phyloP scores from a whole-genome alignment of 2,113 vertebrate species.

The Engraulis encrasicolus region DNA sequence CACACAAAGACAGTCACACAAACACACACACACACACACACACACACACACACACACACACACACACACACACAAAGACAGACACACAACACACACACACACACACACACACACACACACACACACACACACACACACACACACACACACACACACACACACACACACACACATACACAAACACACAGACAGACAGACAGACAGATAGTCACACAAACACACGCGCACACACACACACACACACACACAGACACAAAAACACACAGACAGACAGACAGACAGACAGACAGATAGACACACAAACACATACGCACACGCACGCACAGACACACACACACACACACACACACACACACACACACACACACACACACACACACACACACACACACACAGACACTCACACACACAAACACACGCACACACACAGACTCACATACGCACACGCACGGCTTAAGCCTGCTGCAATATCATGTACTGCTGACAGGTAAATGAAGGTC shows the following conservation, averaged over 20 bases:
- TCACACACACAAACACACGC: neutral
- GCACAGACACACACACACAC: neutral
- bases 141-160: neutral
- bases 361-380: neutral
- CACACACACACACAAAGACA: too few species aligned
- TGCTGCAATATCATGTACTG: neutral
- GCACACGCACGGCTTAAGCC: neutral
- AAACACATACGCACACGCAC: neutral
- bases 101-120: neutral
- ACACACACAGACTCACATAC: neutral
- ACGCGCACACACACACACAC: neutral
- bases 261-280: neutral
- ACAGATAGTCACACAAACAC: neutral
- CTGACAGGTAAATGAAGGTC: neutral
- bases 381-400: neutral
- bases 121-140: neutral
- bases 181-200: neutral
- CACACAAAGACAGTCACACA: too few species aligned
- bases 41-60: neutral
- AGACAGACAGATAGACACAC: neutral
- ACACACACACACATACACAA: neutral
- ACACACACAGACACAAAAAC: neutral
- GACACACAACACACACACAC: too few species aligned
- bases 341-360: constrained; percentile 7
- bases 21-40: neutral